Base-by-base conservation (phyloP, 2,888 invertebrate genomes). In the Mesopsocus fuscifrons region DNA sequence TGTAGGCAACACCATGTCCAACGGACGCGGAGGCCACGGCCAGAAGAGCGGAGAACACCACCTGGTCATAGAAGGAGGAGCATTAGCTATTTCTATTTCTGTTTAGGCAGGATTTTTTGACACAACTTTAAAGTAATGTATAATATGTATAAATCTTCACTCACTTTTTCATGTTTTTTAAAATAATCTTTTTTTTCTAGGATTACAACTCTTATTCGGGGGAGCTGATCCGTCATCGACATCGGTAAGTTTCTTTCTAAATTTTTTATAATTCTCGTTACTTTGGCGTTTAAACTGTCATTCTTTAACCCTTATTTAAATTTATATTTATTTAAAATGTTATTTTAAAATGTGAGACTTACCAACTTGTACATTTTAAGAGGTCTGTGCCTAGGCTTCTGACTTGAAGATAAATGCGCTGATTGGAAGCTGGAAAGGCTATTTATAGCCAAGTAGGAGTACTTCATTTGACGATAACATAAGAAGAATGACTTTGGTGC, bases 291-390 rank as follows among this genome's bases (percentile, higher is more conserved):
- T n/a, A n/a, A n/a, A n/a, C n/a, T n/a, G n/a, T n/a, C n/a, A n/a
- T n/a, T n/a, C n/a, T n/a, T n/a, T n/a, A n/a, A n/a, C n/a, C n/a
- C n/a, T n/a, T n/a, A n/a, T n/a, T n/a, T n/a, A n/a, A n/a, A n/a
- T n/a, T n/a, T n/a, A n/a, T n/a, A n/a, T n/a, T n/a, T n/a, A n/a
- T n/a, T n/a, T n/a, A n/a, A n/a, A n/a, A n/a, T n/a, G n/a, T n/a
- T n/a, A n/a, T n/a, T 26, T 26, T 26, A 11, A 26, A 26, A 26
- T 26, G 6, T 26, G 11, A 26, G 5, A 57, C 59, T 56, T 52
- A 61, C 62, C 52, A 57, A 57, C 53, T 61, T 60, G 54, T 57
- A 59, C 61, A 61, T 61, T 45, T 53, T 57, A 49, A 50, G 47
- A 45, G 53, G 46, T 49, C 49, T 44, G 46, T 49, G 44, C 41